Evolutionary conservation across 2,888 invertebrate genomes (phyloP).

Genomic region (Ochropleura leucogaster): DNA sequence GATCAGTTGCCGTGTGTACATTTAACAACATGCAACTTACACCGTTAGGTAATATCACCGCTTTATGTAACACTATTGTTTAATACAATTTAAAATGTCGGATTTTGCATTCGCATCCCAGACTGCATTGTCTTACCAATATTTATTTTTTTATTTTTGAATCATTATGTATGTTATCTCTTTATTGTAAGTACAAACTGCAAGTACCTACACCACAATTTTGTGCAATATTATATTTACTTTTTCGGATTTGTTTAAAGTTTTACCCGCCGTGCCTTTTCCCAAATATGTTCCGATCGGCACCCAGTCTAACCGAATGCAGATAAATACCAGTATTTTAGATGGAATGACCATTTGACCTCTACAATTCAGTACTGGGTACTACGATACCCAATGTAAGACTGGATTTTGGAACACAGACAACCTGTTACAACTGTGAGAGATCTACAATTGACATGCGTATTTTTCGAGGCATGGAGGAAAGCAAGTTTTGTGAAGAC

Average conservation of each 20-base stretch:
- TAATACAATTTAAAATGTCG: constrained; percentile 39
- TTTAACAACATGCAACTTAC: constrained; percentile 37
- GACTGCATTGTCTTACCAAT: constrained; percentile 39
- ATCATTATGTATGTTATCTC: constrained; percentile 22
- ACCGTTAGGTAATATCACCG: constrained; percentile 54
- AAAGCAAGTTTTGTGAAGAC: not conserved
- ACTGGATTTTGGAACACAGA: no score
- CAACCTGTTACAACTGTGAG: no score
- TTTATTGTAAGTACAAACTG: not conserved
- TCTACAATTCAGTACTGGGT: no score
- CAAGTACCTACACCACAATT: not conserved
- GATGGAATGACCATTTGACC: no score
- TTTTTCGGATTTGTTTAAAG: not conserved
- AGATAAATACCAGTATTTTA: no score
- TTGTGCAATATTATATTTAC: not conserved
- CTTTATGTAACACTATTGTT: constrained; percentile 65
- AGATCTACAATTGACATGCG: no score
- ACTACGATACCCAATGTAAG: no score
- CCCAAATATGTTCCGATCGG: no score
- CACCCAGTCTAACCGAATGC: no score
- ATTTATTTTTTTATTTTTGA: not conserved
- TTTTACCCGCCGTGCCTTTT: no score
- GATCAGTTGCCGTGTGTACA: no score
- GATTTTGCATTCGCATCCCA: constrained; percentile 51
- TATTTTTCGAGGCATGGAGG: no score